Conservation (phyloP, 2,888 invertebrate genomes). For the Sthenelais limicola region DNA sequence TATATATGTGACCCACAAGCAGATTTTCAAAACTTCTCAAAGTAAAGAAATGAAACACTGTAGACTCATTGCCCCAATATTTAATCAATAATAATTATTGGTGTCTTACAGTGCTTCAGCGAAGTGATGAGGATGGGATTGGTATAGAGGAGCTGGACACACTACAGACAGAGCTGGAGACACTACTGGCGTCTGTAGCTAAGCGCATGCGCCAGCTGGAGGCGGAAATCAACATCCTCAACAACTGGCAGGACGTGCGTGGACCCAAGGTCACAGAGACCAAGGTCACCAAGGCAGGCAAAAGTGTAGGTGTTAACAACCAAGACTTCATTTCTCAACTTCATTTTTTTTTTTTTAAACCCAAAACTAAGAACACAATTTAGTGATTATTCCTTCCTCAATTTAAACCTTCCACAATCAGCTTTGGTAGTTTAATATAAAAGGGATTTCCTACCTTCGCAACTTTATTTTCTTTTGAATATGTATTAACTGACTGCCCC, state of each 20-base stretch:
- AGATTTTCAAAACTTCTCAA: background rate
- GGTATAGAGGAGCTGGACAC: constrained; percentile 91
- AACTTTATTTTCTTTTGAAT: no score
- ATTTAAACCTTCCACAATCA: no score
- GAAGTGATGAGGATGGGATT: constrained; percentile 80
- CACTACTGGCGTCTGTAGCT: constrained; percentile 86
- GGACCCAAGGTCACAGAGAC: constrained; percentile 15
- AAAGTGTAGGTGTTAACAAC: constrained; percentile 14
- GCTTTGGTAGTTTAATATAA: no score
- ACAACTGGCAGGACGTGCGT: constrained; percentile 74
- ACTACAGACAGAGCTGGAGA: constrained; percentile 89
- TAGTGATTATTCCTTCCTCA: no score
- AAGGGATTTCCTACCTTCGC: no score
- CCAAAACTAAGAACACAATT: no score
- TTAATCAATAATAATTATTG: no score
- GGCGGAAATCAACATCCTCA: constrained; percentile 68
- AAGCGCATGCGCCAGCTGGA: constrained; percentile 84
- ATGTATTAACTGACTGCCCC: no score
- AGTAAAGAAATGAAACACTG: background rate
- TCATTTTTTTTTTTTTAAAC: background rate
- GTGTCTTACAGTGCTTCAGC: constrained; percentile 34
- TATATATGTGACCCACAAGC: no score
- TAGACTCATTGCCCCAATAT: background rate
- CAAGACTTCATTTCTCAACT: no score
- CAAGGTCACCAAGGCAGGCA: constrained; percentile 58